Base-by-base conservation (phyloP, 2,888 invertebrate species). In the Onthophagus sagittarius region DNA sequence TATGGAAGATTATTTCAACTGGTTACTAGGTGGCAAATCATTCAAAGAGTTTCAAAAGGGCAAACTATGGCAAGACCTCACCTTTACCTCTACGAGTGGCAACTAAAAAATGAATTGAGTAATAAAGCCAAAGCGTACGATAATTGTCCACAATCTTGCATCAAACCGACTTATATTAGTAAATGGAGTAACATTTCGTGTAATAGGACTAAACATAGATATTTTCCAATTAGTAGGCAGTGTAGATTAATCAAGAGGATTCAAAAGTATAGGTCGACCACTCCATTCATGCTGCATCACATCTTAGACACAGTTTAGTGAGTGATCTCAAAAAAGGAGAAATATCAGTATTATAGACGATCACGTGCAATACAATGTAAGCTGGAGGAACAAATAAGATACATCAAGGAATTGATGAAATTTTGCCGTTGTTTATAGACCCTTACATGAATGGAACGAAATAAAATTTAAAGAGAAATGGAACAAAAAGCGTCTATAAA, bases 1-100 rank as follows among this genome's bases (percentile, higher is more conserved):
- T 87, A 88, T 79, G 89, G 91, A 1, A 85, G 92, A 77, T 86
- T 92, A 74, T 88, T 92, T 80, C 92, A 92, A 82, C 83, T 92
- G 62, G 84, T 92, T 53, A 89, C 90, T 31, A 89, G 92, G 92
- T 92, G 78, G 82, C 88, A 88, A 78, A 83, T 87, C 73, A 87
- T 88, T 81, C 80, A 86, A 71, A 83, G 88, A 73, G 83, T 85
- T 15, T 83, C 83, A 77, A 83, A 85, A 75, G 86, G 88, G 4
- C 86, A 83, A 73, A 76, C 81, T 33, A 79, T 82, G 4, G 76
- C 87, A 82, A 84, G 86, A 83, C 83, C 87, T 81, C 78, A 88
- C 79, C 83, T 88, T 74, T 88, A 88, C 76, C 84, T 88, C 72
- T 87, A 87, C 75, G 87, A 86, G 71, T 88, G 88, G 88, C 86